Conservation (phyloP, 2,797 vertebrate species). For the Sparus aurata region DNA sequence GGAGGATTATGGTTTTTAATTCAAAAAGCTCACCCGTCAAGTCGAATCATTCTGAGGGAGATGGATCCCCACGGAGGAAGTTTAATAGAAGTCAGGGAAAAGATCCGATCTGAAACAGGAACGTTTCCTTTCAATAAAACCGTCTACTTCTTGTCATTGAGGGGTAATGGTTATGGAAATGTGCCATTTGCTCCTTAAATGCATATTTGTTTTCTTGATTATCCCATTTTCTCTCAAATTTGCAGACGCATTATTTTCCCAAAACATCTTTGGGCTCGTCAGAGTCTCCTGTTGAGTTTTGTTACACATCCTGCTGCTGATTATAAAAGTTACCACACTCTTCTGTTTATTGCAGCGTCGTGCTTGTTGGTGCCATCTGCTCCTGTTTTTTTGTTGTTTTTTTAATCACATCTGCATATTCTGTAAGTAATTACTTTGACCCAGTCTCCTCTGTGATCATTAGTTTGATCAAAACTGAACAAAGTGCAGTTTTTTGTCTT, state of each 20-base stretch:
- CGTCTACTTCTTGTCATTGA: conserved; percentile 9
- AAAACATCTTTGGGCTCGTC: not conserved
- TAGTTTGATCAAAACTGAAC: not conserved
- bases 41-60: conserved; percentile 24
- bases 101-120: conserved; percentile 30
- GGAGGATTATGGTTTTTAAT: conserved; percentile 45
- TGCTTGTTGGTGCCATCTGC: not conserved
- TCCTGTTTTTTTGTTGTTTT: not conserved
- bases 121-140: not conserved
- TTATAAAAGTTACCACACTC: not conserved
- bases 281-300: too few species aligned
- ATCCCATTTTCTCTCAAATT: conserved; percentile 19
- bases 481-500: not conserved
- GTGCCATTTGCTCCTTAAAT: conserved; percentile 8
- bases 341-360: not conserved
- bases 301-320: not conserved
- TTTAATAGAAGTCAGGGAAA: conserved; percentile 42
- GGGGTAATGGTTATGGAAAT: conserved; percentile 30
- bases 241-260: not conserved
- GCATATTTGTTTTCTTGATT: conserved; percentile 35
- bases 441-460: not conserved
- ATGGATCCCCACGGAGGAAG: conserved; percentile 36
- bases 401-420: not conserved
- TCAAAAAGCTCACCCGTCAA: conserved; percentile 39
- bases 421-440: not conserved